phyloP scores from a whole-genome alignment of 2,797 vertebrate species.

The Cheirogaleus major region DNA sequence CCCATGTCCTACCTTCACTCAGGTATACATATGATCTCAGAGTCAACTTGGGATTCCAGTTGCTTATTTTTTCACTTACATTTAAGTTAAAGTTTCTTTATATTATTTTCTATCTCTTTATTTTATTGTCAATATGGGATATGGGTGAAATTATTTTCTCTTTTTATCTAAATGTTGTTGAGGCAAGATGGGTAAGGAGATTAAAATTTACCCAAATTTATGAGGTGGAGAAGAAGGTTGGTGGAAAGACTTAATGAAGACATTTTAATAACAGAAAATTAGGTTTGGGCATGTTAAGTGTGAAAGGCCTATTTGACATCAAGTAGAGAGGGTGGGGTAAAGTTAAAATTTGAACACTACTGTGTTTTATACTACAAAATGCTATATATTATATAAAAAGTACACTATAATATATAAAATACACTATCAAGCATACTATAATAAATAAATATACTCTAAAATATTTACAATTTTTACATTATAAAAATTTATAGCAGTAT shows the following conservation, averaged over 20 bases:
- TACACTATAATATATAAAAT: background rate
- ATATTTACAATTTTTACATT: background rate
- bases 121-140: background rate
- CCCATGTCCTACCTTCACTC: background rate
- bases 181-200: background rate
- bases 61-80: background rate
- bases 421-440: background rate
- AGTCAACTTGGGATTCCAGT: background rate
- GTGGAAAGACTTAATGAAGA: background rate
- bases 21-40: background rate
- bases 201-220: background rate
- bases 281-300: background rate
- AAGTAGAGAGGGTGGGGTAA: background rate
- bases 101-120: background rate
- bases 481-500: background rate
- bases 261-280: background rate
- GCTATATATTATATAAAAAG: background rate
- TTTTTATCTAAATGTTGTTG: background rate
- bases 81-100: background rate
- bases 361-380: background rate
- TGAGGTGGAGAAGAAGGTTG: background rate
- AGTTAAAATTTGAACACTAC: background rate
- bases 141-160: background rate
- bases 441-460: background rate
- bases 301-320: background rate